Evolutionary conservation across 1,140 invertebrate species (phyloP), one percentile per base, ranked within the genome.

Genomic region (Drusus annulatus): DNA sequence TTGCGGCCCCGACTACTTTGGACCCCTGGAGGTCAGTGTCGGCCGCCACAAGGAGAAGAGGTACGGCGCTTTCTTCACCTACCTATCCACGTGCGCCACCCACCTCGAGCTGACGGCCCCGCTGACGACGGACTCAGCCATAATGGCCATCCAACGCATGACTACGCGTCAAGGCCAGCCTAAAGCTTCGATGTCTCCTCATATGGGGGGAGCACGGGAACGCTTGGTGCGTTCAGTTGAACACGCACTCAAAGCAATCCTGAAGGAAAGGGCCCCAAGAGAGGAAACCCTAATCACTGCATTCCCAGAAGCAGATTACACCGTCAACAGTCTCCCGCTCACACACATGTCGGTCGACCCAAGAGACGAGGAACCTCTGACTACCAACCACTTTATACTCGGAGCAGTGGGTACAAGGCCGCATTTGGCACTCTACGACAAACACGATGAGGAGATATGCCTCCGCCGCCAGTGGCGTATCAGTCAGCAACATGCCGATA

Each of bases 181-280:
- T 5, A 8, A 1, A 0, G 16, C 87, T 2, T 87, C 88, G 1
- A 56, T 71, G n/a, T 84, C 84, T 0, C 86, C 87, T 0, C 85
- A 89, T 74, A 86, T 88, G 83, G 87, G 87, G 5, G 87, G 87
- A 2, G 84, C 84, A 0, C 90, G 88, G 88, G 88, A 90, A 65
- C 78, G 86, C 1, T 68, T 87, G 5, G 85, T 90, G 1, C 81
- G 86, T 1, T 83, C 83, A 0, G 85, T 87, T 0, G 88, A 89
- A 76, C 83, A 80, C 5, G 84, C 86, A 1, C 74, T 89, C n/a
- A 0, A 45, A 0, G 50, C 76, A 0, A 80, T 77, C 0, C 58
- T 86, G 1, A 62, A 80, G 0, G 83, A 83, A 10, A 50, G 83
- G n/a, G 19, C 62, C 2, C 83, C 84, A 0, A 63, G 21, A 17